A percentile compares a stretch with the other conserved stretches of the same genome.
Conservation (phyloP, 2,888 invertebrate species). For the Lapara coniferarum region DNA sequence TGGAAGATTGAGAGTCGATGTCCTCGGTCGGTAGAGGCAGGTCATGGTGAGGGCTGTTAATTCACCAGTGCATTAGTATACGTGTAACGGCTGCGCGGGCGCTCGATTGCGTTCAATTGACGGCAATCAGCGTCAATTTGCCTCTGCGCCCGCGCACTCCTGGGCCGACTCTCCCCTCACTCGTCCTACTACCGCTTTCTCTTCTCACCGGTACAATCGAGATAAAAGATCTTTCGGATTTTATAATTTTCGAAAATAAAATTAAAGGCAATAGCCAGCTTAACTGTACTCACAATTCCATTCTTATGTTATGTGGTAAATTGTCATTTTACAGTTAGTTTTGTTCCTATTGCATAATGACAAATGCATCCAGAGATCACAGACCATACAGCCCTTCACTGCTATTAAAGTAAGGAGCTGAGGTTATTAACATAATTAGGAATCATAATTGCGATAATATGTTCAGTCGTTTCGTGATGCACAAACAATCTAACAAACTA, state of each 20-base stretch:
- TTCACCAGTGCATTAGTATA: conserved; percentile 34
- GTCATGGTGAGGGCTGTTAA: conserved; percentile 41
- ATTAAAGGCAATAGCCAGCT: no score
- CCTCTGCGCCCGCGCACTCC: conserved; percentile 41
- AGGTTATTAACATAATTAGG: no score
- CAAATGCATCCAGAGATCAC: no score
- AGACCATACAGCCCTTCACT: background rate
- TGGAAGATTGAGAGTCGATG: conserved; percentile 6
- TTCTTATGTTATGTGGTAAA: no score
- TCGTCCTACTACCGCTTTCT: conserved; percentile 62
- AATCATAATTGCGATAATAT: background rate
- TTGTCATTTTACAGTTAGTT: no score
- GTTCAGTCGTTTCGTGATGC: no score
- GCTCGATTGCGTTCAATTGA: conserved; percentile 74
- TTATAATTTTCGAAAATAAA: background rate
- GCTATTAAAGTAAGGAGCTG: no score
- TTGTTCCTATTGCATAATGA: no score
- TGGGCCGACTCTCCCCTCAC: conserved; percentile 37
- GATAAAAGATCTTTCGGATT: conserved; percentile 40
- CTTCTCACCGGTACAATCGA: conserved; percentile 73
- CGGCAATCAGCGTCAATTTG: conserved; percentile 78
- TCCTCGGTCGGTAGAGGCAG: conserved; percentile 32
- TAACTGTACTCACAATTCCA: background rate
- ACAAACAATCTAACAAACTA: background rate
- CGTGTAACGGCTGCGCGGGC: conserved; percentile 50